Percentiles rank a stretch among this genome's conserved stretches.
Conservation (phyloP, 1,140 invertebrate species). For the Megathymus violae region DNA sequence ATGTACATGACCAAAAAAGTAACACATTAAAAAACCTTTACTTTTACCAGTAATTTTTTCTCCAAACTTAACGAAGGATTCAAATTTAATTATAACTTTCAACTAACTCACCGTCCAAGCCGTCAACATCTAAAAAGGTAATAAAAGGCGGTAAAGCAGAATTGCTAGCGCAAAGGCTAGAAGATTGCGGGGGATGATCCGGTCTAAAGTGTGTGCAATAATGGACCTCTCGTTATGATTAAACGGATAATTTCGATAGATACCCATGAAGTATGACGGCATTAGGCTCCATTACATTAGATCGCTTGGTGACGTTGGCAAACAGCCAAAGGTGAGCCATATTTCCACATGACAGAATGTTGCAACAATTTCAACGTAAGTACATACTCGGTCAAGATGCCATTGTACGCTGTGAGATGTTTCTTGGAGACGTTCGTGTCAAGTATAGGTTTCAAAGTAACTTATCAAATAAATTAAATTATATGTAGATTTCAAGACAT, state of each 20-base stretch:
- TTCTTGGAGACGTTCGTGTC: background rate
- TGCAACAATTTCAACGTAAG: background rate
- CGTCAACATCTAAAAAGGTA: too few relatives aligned
- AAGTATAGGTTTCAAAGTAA: too few relatives aligned
- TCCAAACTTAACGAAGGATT: too few relatives aligned
- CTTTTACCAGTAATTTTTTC: too few relatives aligned
- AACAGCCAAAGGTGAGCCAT: constrained; percentile 20
- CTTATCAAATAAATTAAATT: too few relatives aligned
- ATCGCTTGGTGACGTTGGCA: constrained; percentile 28
- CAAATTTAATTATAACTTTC: too few relatives aligned
- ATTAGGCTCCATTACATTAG: constrained; percentile 24
- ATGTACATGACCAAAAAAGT: too few relatives aligned
- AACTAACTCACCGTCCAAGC: too few relatives aligned
- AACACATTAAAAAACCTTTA: too few relatives aligned
- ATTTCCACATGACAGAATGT: constrained; percentile 26
- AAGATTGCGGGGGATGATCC: constrained; percentile 25
- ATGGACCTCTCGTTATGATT: constrained; percentile 29
- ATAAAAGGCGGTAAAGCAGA: too few relatives aligned
- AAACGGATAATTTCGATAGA: constrained; percentile 31
- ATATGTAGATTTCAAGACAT: too few relatives aligned
- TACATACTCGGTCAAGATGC: background rate
- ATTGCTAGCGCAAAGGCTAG: too few relatives aligned
- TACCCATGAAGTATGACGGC: constrained; percentile 23
- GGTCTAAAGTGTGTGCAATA: constrained; percentile 19
- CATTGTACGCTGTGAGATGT: background rate